Conservation (phyloP, 2,113 vertebrate genomes). For the Callaeas wilsoni region DNA sequence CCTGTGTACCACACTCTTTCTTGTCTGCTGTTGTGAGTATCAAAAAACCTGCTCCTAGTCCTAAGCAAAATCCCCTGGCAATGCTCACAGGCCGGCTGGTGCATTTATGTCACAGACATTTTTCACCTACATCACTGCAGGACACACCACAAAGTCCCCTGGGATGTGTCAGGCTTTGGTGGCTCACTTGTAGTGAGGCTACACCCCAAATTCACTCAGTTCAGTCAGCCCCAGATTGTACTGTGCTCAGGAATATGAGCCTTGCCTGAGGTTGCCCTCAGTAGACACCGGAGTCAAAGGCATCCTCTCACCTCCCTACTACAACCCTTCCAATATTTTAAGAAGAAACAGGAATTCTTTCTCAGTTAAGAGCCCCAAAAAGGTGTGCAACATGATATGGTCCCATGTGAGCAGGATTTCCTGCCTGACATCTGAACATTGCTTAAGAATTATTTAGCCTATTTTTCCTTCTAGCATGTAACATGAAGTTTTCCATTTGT, state of each 20-base stretch:
- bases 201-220: background rate
- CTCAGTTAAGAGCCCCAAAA: background rate
- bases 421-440: slow-evolving; percentile 10
- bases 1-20: background rate
- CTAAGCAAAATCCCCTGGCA: background rate
- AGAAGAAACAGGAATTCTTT: background rate
- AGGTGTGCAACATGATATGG: background rate
- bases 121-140: rapidly evolving
- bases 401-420: background rate
- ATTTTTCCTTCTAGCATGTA: slow-evolving; percentile 12
- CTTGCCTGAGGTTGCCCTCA: background rate
- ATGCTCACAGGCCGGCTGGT: background rate
- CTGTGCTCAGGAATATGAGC: background rate
- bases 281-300: background rate
- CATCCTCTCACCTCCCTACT: background rate
- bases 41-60: background rate
- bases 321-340: background rate
- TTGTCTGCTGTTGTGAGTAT: background rate
- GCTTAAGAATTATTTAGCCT: slow-evolving; percentile 23
- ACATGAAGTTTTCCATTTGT: slow-evolving; percentile 65
- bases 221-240: background rate
- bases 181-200: background rate
- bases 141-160: background rate
- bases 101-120: background rate
- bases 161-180: background rate